These are phyloP conservation scores for Bombus pyrosoma DNA, from an alignment of 1,140 invertebrate species.

Conservation along the genomic window DNA sequence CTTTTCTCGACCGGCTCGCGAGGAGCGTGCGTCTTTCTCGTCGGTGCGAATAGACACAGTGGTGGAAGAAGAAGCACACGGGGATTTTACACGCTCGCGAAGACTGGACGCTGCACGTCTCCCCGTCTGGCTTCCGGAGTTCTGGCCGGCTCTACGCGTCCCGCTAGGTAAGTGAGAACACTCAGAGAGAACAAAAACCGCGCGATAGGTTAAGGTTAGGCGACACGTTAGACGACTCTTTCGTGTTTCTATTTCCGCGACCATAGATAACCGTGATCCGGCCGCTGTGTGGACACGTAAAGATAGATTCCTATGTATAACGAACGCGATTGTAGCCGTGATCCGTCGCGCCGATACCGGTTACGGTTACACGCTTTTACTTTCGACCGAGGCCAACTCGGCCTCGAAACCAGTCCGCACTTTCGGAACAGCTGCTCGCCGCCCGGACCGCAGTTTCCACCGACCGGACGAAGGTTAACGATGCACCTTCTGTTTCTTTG, in stretches of 20 bases:
- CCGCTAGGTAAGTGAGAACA: constrained; percentile 30
- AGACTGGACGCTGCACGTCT: constrained; percentile 6
- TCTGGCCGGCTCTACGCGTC: constrained; percentile 20
- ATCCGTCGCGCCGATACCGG: constrained; percentile 37
- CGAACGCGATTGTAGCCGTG: neutral
- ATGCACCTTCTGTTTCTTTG: neutral
- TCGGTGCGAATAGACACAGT: constrained; percentile 32
- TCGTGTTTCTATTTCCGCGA: neutral
- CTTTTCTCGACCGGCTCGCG: constrained; percentile 43
- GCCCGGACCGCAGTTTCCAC: constrained; percentile 9
- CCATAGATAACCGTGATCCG: too few species aligned
- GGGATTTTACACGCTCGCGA: constrained; percentile 15
- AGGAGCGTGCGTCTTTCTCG: constrained; percentile 32
- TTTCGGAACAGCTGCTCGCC: constrained; percentile 54
- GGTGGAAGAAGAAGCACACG: constrained; percentile 14
- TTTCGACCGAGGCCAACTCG: constrained; percentile 50
- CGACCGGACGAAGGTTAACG: constrained; percentile 7
- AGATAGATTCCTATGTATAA: constrained; percentile 2
- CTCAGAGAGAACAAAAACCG: too few species aligned
- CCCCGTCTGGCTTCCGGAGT: neutral
- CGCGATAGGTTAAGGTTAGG: neutral
- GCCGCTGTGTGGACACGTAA: too few species aligned
- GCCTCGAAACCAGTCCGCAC: constrained; percentile 41
- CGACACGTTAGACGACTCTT: constrained; percentile 16
- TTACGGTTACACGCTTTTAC: constrained; percentile 50